These are phyloP conservation scores for Pyrgus malvae DNA, from an alignment of 2,888 invertebrate species.

Conservation along the genomic window DNA sequence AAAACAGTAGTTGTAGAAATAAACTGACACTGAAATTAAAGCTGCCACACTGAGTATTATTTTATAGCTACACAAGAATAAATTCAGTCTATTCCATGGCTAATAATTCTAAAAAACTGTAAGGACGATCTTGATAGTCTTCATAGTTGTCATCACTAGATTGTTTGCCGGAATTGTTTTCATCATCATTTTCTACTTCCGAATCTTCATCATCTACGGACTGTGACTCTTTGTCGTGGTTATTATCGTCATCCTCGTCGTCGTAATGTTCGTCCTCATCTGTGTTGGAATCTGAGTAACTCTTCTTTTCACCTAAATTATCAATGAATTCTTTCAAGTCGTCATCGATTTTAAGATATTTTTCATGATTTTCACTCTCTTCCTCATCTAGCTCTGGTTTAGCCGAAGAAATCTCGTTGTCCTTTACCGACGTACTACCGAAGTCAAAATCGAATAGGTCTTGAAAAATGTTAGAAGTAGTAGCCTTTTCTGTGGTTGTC, in stretches of 20 bases:
- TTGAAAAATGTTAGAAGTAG: constrained; percentile 54
- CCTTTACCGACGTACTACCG: constrained; percentile 42
- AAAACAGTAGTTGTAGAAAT: neutral
- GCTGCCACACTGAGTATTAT: constrained; percentile 25
- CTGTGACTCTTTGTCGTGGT: constrained; percentile 43
- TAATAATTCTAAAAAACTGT: constrained; percentile 69
- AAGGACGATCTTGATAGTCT: constrained; percentile 51
- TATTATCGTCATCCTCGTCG: constrained; percentile 32
- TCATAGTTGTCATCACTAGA: constrained; percentile 39
- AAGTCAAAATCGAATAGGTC: constrained; percentile 60
- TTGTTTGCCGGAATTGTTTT: constrained; percentile 38
- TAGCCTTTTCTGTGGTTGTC: constrained; percentile 42
- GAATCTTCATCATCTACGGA: constrained; percentile 39
- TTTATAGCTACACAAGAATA: constrained; percentile 27
- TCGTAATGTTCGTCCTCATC: constrained; percentile 45
- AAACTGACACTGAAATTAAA: constrained; percentile 11
- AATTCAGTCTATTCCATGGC: constrained; percentile 71
- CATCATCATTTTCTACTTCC: constrained; percentile 38
- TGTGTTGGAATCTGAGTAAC: constrained; percentile 31
- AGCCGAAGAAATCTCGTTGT: constrained; percentile 32
- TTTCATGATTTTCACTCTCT: constrained; percentile 51
- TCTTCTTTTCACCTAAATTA: constrained; percentile 46
- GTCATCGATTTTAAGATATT: constrained; percentile 53
- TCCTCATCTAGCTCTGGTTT: constrained; percentile 46
- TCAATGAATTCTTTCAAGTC: constrained; percentile 64